These are phyloP conservation scores for Corythucha ciliata DNA, from an alignment of 2,888 invertebrate genomes.

Conservation along the genomic window DNA sequence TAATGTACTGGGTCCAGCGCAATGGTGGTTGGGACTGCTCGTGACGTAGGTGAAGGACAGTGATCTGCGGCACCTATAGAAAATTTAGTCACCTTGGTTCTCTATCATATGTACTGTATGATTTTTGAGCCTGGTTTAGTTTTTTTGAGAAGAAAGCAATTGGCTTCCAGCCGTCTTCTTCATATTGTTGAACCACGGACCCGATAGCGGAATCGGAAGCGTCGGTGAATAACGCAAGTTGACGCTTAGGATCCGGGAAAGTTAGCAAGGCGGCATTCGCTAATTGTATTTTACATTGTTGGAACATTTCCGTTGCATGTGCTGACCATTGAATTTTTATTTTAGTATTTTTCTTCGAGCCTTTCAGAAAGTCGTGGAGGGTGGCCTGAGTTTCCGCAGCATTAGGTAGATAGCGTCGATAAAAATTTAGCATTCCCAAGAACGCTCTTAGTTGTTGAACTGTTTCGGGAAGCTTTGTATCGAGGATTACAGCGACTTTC, in stretches of 20 bases:
- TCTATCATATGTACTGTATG: constrained; percentile 41
- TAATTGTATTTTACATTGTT: constrained; percentile 7
- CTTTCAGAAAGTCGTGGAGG: too few species aligned
- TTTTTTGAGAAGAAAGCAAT: constrained; percentile 19
- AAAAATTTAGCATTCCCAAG: too few species aligned
- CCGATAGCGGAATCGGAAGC: constrained; percentile 6
- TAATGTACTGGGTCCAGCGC: too few species aligned
- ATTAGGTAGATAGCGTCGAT: too few species aligned
- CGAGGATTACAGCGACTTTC: too few species aligned
- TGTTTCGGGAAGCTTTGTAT: too few species aligned
- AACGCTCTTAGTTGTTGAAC: too few species aligned
- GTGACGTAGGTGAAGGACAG: too few species aligned
- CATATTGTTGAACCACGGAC: constrained; percentile 1
- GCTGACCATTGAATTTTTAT: constrained; percentile 2
- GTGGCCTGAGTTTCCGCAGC: too few species aligned
- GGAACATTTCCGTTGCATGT: background rate
- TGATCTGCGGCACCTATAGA: too few species aligned
- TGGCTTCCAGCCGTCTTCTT: constrained; percentile 6
- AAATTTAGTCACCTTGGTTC: too few species aligned
- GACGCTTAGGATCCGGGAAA: background rate
- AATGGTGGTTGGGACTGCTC: too few species aligned
- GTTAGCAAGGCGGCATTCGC: constrained; percentile 7
- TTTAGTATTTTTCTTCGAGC: background rate
- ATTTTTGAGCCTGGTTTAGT: constrained; percentile 23
- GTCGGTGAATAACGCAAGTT: background rate